These are phyloP conservation scores for Bradypus variegatus DNA, from an alignment of 2,797 vertebrate genomes.

Conservation along the genomic window DNA sequence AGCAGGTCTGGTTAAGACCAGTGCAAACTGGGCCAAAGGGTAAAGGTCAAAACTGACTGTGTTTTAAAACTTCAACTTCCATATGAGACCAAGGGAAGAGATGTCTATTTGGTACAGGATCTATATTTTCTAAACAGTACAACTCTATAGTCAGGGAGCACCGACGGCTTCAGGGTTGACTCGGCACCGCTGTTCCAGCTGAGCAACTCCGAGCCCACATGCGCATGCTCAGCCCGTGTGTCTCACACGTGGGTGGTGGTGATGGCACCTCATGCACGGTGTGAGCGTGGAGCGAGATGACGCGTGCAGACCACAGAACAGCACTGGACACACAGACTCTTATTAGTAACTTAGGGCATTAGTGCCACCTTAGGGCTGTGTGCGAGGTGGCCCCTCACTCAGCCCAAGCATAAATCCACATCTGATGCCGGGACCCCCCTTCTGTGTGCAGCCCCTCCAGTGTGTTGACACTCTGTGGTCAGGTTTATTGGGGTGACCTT, in stretches of 20 bases:
- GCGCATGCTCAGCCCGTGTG: too few species aligned
- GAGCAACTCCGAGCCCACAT: not conserved
- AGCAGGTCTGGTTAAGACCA: too few species aligned
- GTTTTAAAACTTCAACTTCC: too few species aligned
- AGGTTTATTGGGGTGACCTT: not conserved
- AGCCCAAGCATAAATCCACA: not conserved
- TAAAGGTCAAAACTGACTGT: too few species aligned
- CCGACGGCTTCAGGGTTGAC: conserved; percentile 92
- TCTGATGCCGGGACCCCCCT: not conserved
- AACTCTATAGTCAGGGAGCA: too few species aligned
- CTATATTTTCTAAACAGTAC: too few species aligned
- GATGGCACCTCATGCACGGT: not conserved
- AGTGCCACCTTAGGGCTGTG: not conserved
- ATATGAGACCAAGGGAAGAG: too few species aligned
- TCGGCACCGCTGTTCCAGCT: conserved; percentile 93
- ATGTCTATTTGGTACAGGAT: too few species aligned
- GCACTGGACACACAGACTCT: not conserved
- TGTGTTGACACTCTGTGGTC: not conserved
- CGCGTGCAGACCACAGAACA: accelerated
- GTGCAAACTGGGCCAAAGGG: too few species aligned
- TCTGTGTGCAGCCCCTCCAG: not conserved
- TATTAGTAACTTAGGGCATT: not conserved
- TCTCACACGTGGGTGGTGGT: not conserved
- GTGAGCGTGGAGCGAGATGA: not conserved
- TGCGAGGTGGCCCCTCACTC: not conserved